Evolutionary conservation across 2,797 vertebrate species (phyloP), one percentile per base, ranked within the genome.

Genomic region (Sebastes umbrosus): DNA sequence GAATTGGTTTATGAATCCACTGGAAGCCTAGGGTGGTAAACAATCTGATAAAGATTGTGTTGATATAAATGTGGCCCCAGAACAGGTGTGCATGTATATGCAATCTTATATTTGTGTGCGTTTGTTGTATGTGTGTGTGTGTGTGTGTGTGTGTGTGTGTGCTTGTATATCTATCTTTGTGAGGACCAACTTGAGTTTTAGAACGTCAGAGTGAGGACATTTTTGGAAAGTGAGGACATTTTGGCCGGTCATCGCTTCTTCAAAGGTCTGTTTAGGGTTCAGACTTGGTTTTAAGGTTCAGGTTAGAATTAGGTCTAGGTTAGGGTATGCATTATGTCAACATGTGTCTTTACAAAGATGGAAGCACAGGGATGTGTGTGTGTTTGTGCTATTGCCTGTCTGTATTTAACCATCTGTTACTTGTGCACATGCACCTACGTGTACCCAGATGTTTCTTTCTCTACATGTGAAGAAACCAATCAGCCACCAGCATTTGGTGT

Each of bases 401-500:
- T 39, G 24, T 58, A 32, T 70, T 55, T 64, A 43, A 34, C n/a
- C 62, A 79, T 77, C 69, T 86, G 75, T 69, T 73, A 55, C 24
- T 18, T 60, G 57, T 58, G 39, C 34, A 22, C 43, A 68, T 58
- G 27, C 68, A 54, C 10, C 9, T 73, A 60, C 29, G 13, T 65
- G 55, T 9, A 36, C 68, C 58, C 73, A 81, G 69, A 79, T 87
- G 84, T 65, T 73, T 87, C 60, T 71, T 71, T 58, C 32, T 72
- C 20, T 34, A 77, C 79, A 68, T 83, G 75, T 50, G 74, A 85
- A 82, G 71, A 87, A 82, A 84, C 72, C 75, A 69, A 88, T 88
- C 82, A 69, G 72, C 34, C 68, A 67, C 89, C 80, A 82, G 68
- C 10, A 10, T 66, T 75, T 75, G 70, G 50, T 86, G 83, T 86